These are phyloP conservation scores for Hucho hucho DNA, from an alignment of 2,113 vertebrate species.

Conservation along the genomic window DNA sequence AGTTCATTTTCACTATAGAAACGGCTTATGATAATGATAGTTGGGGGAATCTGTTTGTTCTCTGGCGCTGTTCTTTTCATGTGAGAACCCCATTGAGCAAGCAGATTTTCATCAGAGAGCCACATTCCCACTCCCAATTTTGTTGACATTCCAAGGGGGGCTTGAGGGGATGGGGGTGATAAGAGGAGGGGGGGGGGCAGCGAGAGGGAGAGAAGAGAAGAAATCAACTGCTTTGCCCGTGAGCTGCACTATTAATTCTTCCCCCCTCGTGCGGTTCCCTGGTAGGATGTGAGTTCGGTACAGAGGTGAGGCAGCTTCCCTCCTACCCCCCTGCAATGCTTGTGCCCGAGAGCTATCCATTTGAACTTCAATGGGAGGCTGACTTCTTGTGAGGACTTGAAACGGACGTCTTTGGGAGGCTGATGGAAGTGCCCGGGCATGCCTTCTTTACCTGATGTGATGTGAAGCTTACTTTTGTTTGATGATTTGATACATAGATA, in stretches of 20 bases:
- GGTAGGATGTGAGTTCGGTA: slow-evolving; percentile 59
- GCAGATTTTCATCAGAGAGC: slow-evolving; percentile 51
- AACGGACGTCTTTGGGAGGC: slow-evolving; percentile 68
- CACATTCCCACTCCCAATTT: slow-evolving; percentile 46
- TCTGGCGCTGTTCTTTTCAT: slow-evolving; percentile 33
- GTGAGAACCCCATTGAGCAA: slow-evolving; percentile 41
- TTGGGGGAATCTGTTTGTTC: slow-evolving; percentile 32
- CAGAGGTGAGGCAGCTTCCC: slow-evolving; percentile 53
- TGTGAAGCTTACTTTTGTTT: slow-evolving; percentile 73
- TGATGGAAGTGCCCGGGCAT: slow-evolving; percentile 72
- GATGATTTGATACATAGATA: slow-evolving; percentile 74
- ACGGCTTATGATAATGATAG: slow-evolving; percentile 37
- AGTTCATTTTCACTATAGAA: slow-evolving; percentile 41
- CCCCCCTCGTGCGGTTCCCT: slow-evolving; percentile 43
- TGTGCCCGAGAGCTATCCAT: slow-evolving; percentile 75
- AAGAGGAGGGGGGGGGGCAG: slow-evolving; percentile 32
- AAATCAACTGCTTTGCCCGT: slow-evolving; percentile 57
- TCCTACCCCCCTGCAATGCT: slow-evolving; percentile 55
- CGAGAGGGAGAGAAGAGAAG: slow-evolving; percentile 55
- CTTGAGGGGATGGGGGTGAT: slow-evolving; percentile 45
- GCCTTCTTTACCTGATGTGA: slow-evolving; percentile 73
- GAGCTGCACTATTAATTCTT: slow-evolving; percentile 60
- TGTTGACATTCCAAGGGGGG: slow-evolving; percentile 63
- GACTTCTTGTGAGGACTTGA: slow-evolving; percentile 75
- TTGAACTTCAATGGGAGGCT: slow-evolving; percentile 76